A percentile compares a stretch with the other conserved stretches of the same genome.
phyloP scores from a whole-genome alignment of 2,888 invertebrate species.

The Harmothoe impar region DNA sequence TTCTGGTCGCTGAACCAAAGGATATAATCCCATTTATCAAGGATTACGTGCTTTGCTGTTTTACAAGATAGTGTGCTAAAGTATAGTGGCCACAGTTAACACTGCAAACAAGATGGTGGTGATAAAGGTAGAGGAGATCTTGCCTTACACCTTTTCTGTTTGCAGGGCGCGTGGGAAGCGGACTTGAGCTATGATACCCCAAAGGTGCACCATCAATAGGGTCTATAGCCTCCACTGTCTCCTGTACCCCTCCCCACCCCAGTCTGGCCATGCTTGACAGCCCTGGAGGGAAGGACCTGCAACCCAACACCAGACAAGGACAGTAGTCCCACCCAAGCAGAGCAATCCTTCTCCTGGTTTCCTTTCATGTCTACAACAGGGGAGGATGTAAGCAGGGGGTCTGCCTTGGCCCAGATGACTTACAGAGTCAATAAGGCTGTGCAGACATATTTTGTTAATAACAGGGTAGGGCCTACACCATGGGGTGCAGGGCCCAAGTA shows the following conservation, averaged over 20 bases:
- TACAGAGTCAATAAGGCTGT: background rate
- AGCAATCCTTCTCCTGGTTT: background rate
- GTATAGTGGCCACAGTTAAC: background rate
- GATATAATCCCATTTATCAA: background rate
- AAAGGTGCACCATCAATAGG: slow-evolving; percentile 7
- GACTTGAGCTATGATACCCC: slow-evolving; percentile 2
- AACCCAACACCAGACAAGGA: slow-evolving; percentile 1
- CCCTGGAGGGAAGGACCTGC: background rate
- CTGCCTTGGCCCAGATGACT: background rate
- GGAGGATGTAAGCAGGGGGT: background rate
- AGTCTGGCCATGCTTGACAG: background rate
- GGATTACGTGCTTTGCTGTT: background rate
- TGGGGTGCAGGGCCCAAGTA: background rate
- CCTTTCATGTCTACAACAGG: slow-evolving; percentile 14
- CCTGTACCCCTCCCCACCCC: background rate
- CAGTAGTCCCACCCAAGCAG: background rate
- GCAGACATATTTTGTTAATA: slow-evolving; percentile 25
- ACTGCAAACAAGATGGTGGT: too few relatives aligned
- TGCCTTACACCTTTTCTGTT: slow-evolving; percentile 10
- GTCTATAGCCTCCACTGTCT: background rate
- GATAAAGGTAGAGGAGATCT: background rate
- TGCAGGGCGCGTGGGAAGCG: background rate
- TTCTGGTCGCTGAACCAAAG: background rate
- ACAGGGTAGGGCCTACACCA: slow-evolving; percentile 6
- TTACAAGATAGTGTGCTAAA: background rate